phyloP scores from a whole-genome alignment of 2,888 invertebrate species.

The Baronia brevicornis region DNA sequence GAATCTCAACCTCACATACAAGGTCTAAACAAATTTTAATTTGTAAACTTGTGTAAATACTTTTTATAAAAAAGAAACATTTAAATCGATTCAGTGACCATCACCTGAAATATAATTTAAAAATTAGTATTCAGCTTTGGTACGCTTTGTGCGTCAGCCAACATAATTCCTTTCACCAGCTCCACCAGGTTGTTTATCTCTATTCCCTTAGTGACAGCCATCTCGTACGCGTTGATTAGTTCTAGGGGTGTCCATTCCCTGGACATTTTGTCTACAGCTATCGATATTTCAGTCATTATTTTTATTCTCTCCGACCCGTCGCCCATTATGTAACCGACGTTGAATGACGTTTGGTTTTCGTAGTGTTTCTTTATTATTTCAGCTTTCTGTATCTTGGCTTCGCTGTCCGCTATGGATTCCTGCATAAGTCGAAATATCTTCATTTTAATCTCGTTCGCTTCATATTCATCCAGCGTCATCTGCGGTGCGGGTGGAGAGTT shows the following conservation, averaged over 20 bases:
- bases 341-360: constrained; percentile 36
- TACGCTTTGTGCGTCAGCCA: constrained; percentile 20
- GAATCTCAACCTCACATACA: too few species aligned
- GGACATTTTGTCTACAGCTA: constrained; percentile 35
- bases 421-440: constrained; percentile 56
- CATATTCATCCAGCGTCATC: constrained; percentile 13
- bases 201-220: constrained; percentile 50
- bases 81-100: too few species aligned
- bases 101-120: constrained; percentile 1
- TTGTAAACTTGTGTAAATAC: too few species aligned
- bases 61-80: too few species aligned
- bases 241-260: constrained; percentile 51
- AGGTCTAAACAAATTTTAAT: too few species aligned
- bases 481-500: background rate
- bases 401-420: constrained; percentile 49
- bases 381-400: constrained; percentile 42
- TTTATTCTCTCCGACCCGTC: constrained; percentile 45
- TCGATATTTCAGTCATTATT: constrained; percentile 39
- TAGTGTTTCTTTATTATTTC: constrained; percentile 42
- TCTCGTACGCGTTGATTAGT: constrained; percentile 58
- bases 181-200: constrained; percentile 46
- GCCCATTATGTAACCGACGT: constrained; percentile 44
- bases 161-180: constrained; percentile 29
- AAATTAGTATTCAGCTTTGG: background rate
- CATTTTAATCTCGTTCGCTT: constrained; percentile 46